Evolutionary conservation across 2,113 vertebrate genomes (phyloP).

Genomic region (Eulemur macaco): DNA sequence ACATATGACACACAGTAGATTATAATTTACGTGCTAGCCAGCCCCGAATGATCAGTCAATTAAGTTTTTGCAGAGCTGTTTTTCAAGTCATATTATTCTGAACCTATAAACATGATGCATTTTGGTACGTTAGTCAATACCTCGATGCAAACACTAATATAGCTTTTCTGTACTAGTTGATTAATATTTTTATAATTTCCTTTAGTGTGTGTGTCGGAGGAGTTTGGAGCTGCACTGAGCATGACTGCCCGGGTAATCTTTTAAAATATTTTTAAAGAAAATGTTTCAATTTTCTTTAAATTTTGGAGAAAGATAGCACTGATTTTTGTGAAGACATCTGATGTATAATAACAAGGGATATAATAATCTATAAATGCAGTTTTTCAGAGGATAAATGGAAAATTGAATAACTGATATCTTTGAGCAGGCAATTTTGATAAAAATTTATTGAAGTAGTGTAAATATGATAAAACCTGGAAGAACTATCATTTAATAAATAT

Average conservation of each 20-base stretch:
- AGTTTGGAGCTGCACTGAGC: constrained; percentile 97
- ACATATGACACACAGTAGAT: not conserved
- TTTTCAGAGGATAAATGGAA: not conserved
- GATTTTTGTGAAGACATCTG: not conserved
- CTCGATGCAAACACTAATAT: not conserved
- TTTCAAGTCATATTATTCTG: constrained; percentile 23
- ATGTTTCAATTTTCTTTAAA: not conserved
- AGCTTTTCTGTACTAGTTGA: not conserved
- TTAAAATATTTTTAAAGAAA: constrained; percentile 33
- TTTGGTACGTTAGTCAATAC: not conserved
- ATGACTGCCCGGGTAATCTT: constrained; percentile 95
- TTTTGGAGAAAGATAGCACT: not conserved
- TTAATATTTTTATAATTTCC: constrained; percentile 63
- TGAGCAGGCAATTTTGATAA: not conserved
- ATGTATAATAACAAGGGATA: not conserved
- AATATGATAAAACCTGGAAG: not conserved
- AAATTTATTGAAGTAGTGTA: not conserved
- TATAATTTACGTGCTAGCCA: not conserved
- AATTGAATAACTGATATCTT: not conserved
- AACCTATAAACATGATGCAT: not conserved
- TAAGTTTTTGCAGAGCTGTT: not conserved
- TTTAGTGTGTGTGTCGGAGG: constrained; percentile 93
- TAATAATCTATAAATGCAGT: not conserved
- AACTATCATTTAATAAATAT: not conserved
- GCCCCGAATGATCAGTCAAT: not conserved